phyloP scores from a whole-genome alignment of 2,113 vertebrate species.

The Cricetomys ansorgei region DNA sequence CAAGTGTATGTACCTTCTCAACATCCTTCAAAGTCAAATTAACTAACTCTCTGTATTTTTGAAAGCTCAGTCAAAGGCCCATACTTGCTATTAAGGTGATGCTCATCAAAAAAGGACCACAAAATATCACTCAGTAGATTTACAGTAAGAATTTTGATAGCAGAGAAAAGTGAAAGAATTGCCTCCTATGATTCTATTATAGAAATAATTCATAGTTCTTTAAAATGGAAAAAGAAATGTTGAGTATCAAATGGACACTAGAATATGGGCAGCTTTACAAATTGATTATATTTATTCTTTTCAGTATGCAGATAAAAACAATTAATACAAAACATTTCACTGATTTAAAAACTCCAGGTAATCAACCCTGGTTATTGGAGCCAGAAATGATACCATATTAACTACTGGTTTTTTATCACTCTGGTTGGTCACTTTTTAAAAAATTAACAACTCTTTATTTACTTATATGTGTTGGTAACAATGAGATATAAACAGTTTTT shows the following conservation, averaged over 20 bases:
- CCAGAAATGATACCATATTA: slow-evolving; percentile 1
- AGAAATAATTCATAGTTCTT: neutral
- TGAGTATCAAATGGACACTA: slow-evolving; percentile 24
- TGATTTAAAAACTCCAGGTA: slow-evolving; percentile 69
- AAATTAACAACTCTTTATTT: slow-evolving; percentile 46
- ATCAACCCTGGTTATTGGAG: slow-evolving; percentile 58
- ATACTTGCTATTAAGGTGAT: neutral
- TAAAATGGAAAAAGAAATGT: neutral
- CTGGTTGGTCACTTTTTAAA: slow-evolving; percentile 25
- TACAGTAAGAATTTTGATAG: neutral
- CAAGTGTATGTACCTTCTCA: neutral
- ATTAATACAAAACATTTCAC: slow-evolving; percentile 59
- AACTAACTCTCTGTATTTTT: neutral
- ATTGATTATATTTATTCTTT: slow-evolving; percentile 37
- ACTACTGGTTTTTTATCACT: slow-evolving; percentile 55
- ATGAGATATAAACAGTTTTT: neutral
- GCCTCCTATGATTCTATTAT: neutral
- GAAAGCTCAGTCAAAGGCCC: neutral
- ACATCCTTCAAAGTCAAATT: neutral
- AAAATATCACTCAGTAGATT: neutral
- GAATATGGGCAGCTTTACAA: slow-evolving; percentile 50
- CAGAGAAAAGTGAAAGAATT: neutral
- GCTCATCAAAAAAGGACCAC: neutral
- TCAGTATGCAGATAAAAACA: slow-evolving; percentile 62
- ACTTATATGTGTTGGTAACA: slow-evolving; percentile 32